A percentile compares a stretch with the other conserved stretches of the same genome.
phyloP scores from a whole-genome alignment of 2,113 vertebrate species.

The Scolopax mira region DNA sequence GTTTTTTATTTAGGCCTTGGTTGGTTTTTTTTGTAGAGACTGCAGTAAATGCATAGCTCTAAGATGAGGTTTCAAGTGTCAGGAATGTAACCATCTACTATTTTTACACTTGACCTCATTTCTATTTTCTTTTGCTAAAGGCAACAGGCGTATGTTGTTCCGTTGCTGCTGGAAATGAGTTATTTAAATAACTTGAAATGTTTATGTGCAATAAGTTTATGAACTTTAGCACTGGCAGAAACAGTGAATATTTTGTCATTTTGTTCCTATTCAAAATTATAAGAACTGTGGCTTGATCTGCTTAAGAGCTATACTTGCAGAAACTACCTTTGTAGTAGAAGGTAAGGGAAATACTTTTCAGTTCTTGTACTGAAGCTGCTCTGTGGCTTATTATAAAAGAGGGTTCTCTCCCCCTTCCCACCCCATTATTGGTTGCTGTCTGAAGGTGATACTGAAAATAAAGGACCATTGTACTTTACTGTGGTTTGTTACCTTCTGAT shows the following conservation, averaged over 20 bases:
- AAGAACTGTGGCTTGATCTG: background rate
- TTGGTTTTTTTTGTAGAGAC: background rate
- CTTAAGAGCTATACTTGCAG: background rate
- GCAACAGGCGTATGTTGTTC: slow-evolving; percentile 44
- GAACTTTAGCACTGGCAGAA: background rate
- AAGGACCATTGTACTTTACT: background rate
- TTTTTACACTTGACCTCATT: slow-evolving; percentile 66
- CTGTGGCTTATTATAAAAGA: background rate
- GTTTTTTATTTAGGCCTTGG: background rate
- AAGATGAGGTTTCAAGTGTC: slow-evolving; percentile 61
- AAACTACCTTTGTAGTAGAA: background rate
- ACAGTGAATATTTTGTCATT: background rate
- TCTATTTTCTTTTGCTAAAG: slow-evolving; percentile 57
- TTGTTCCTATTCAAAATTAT: background rate
- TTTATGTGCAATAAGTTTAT: slow-evolving; percentile 12
- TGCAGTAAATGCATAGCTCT: slow-evolving; percentile 44
- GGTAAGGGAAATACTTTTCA: background rate
- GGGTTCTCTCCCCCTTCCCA: background rate
- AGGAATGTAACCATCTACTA: slow-evolving; percentile 59
- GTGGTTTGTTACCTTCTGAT: background rate
- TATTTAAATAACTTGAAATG: slow-evolving; percentile 19
- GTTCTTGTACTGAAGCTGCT: background rate
- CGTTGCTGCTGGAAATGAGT: slow-evolving; percentile 36
- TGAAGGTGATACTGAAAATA: background rate
- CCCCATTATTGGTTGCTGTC: background rate